A percentile compares a stretch with the other conserved stretches of the same genome.
Conservation (phyloP, 2,113 vertebrate genomes). For the Chaetura pelagica region DNA sequence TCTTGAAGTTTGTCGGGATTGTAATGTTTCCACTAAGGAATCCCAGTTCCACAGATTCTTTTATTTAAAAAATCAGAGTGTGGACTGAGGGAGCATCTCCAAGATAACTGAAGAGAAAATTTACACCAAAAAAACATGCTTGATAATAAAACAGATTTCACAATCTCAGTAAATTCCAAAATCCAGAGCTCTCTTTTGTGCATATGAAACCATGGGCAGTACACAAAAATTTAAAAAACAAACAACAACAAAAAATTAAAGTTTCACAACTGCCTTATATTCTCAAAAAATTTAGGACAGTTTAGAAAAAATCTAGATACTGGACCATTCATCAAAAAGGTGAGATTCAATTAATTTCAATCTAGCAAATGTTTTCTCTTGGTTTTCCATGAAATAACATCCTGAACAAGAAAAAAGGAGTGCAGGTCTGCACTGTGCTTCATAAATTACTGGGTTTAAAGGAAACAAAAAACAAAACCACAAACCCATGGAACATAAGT, state of each 20-base stretch:
- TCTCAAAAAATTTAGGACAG: neutral
- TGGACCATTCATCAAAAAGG: neutral
- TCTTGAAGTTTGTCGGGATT: neutral
- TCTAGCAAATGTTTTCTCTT: neutral
- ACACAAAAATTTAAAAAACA: neutral
- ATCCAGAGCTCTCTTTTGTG: fast-evolving
- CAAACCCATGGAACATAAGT: neutral
- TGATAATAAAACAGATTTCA: neutral
- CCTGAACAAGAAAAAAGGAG: neutral
- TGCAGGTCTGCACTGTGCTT: neutral
- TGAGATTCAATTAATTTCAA: neutral
- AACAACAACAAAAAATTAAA: neutral
- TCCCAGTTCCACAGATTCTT: neutral
- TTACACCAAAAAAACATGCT: neutral
- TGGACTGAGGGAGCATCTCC: neutral
- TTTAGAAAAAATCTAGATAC: neutral
- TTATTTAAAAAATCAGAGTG: neutral
- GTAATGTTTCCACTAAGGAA: neutral
- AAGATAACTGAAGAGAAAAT: neutral
- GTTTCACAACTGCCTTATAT: neutral
- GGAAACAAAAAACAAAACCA: neutral
- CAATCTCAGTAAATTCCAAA: neutral
- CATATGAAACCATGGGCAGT: neutral
- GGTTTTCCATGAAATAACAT: neutral
- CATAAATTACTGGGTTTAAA: neutral